Conservation (phyloP, 92 coral and sea anemone genomes). For the Epizoanthus scotinus region DNA sequence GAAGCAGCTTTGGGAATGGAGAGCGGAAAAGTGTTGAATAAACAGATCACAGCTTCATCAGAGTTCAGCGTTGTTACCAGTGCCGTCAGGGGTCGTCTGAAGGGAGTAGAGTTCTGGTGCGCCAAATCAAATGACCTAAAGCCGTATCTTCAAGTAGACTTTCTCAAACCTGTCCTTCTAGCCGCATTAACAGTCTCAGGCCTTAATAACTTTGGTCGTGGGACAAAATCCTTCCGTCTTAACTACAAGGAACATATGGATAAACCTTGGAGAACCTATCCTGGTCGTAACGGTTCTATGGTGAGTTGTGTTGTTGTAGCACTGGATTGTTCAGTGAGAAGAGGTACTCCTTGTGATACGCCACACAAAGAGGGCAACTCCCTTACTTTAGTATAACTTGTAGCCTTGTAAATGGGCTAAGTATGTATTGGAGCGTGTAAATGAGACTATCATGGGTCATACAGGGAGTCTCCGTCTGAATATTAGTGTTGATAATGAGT, state of each 20-base stretch:
- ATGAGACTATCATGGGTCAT: too few species aligned
- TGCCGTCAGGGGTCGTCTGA: constrained; percentile 17
- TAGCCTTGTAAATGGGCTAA: too few species aligned
- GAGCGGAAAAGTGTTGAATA: constrained; percentile 5
- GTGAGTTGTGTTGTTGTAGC: background rate
- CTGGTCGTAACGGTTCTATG: constrained; percentile 13
- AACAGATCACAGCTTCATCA: constrained; percentile 34
- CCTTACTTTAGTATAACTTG: too few species aligned
- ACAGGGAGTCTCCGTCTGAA: too few species aligned
- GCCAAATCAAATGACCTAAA: constrained; percentile 12
- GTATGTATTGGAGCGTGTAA: too few species aligned
- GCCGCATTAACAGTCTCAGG: constrained; percentile 20
- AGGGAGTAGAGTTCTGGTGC: constrained; percentile 25
- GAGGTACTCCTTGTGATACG: too few species aligned
- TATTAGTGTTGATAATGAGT: too few species aligned
- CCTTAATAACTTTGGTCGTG: background rate
- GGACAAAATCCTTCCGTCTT: constrained; percentile 27
- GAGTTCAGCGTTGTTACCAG: constrained; percentile 25
- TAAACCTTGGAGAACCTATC: constrained; percentile 16
- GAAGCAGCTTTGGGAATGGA: constrained; percentile 34
- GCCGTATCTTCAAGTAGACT: constrained; percentile 32
- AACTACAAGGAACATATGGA: constrained; percentile 1
- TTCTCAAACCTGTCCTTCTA: constrained; percentile 15
- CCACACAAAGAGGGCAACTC: too few species aligned
- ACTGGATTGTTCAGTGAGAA: background rate